These are phyloP conservation scores for Hippoglossus hippoglossus DNA, from an alignment of 2,797 vertebrate species.

Conservation along the genomic window DNA sequence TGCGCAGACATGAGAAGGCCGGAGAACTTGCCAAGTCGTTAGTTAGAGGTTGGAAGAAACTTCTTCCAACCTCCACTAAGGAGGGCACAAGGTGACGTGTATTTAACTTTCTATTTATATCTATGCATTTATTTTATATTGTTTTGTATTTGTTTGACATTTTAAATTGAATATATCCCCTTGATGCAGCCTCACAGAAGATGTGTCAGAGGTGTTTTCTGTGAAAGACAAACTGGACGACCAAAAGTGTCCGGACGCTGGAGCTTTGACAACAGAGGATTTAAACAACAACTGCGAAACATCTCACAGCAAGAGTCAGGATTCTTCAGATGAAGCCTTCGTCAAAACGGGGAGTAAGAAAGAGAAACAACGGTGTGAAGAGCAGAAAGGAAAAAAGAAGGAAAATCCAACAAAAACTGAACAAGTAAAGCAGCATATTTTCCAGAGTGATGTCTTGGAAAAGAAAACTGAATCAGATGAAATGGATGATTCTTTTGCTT, in stretches of 20 bases:
- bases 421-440: slow-evolving; percentile 16
- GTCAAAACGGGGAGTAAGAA: slow-evolving; percentile 26
- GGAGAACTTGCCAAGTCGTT: slow-evolving; percentile 86
- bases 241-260: slow-evolving; percentile 25
- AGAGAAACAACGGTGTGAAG: slow-evolving; percentile 29
- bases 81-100: slow-evolving; percentile 76
- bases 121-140: not conserved
- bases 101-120: slow-evolving; percentile 1
- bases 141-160: not conserved
- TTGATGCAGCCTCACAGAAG: slow-evolving; percentile 53
- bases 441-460: slow-evolving; percentile 8
- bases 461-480: slow-evolving; percentile 37
- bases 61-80: slow-evolving; percentile 71
- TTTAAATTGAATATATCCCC: slow-evolving; percentile 19
- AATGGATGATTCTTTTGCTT: slow-evolving; percentile 13
- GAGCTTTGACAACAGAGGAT: slow-evolving; percentile 33
- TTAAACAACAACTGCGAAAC: slow-evolving; percentile 55
- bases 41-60: slow-evolving; percentile 86
- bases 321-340: slow-evolving; percentile 33
- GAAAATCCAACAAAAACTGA: slow-evolving; percentile 24
- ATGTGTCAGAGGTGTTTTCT: slow-evolving; percentile 36
- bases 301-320: slow-evolving; percentile 31
- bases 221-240: slow-evolving; percentile 44
- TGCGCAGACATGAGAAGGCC: slow-evolving; percentile 84
- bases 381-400: slow-evolving; percentile 20